A percentile compares a stretch with the other conserved stretches of the same genome.
Evolutionary conservation across 2,113 vertebrate species (phyloP).

Genomic region (Ictalurus furcatus): DNA sequence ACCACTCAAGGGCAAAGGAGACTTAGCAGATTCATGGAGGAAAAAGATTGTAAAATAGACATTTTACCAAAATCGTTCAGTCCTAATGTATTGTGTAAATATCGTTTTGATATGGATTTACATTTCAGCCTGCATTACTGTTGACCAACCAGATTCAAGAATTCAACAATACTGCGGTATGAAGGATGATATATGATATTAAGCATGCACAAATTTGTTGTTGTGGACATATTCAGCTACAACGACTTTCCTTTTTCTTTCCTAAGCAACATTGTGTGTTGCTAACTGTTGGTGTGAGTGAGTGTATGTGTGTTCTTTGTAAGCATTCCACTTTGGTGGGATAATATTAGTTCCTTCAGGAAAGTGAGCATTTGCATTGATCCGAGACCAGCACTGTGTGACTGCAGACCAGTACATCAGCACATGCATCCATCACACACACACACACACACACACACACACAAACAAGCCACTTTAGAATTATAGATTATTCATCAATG

Average conservation of each 20-base stretch:
- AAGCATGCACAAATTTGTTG: neutral
- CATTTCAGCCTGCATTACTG: neutral
- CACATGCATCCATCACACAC: slow-evolving; percentile 56
- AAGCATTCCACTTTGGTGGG: slow-evolving; percentile 62
- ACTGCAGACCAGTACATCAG: slow-evolving; percentile 57
- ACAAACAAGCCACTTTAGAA: slow-evolving; percentile 39
- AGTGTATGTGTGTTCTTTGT: neutral
- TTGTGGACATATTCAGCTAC: neutral
- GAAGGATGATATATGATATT: neutral
- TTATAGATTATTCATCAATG: slow-evolving; percentile 58
- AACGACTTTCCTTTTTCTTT: neutral
- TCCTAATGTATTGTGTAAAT: neutral
- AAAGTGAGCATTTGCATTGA: slow-evolving; percentile 53
- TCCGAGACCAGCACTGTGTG: slow-evolving; percentile 50
- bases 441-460: slow-evolving; percentile 51
- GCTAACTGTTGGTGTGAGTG: neutral
- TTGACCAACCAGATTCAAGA: neutral
- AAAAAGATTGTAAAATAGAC: too few species aligned
- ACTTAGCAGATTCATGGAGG: too few species aligned
- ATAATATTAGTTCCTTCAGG: slow-evolving; percentile 62
- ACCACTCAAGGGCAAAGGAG: too few species aligned
- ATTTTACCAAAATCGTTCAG: too few species aligned
- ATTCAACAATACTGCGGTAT: neutral
- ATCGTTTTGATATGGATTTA: neutral
- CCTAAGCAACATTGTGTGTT: neutral